Evolutionary conservation across 2,113 vertebrate species (phyloP).

Genomic region (Donacobius atricapilla): DNA sequence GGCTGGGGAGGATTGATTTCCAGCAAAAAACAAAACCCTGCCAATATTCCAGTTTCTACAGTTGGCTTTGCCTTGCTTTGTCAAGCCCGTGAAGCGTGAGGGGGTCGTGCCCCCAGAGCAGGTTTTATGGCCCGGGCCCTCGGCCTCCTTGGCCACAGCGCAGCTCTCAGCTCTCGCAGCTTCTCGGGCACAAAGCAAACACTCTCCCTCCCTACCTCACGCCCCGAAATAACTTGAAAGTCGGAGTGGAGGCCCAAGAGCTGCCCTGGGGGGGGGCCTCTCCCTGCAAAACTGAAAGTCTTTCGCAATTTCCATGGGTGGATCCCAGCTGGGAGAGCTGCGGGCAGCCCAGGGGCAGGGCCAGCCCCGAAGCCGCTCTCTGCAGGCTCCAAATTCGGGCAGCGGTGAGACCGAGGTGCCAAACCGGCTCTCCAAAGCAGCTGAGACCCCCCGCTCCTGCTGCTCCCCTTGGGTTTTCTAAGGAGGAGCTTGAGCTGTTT

Average conservation of each 20-base stretch:
- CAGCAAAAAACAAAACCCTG: background rate
- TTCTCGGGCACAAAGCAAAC: background rate
- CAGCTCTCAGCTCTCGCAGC: background rate
- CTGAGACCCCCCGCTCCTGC: background rate
- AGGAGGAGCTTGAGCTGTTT: accelerated
- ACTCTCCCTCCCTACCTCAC: background rate
- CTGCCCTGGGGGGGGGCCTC: background rate
- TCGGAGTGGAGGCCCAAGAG: background rate
- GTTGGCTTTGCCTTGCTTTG: conserved; percentile 28
- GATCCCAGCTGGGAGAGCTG: background rate
- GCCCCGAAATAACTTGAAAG: background rate
- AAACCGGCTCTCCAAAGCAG: too few relatives aligned
- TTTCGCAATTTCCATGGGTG: background rate
- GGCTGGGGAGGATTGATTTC: background rate
- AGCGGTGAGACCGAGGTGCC: background rate
- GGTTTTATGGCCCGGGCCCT: background rate
- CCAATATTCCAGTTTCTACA: conserved; percentile 4
- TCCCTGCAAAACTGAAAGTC: background rate
- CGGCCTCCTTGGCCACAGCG: background rate
- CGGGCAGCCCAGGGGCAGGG: background rate
- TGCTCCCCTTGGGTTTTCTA: background rate
- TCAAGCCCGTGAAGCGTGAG: background rate
- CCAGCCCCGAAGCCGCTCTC: background rate
- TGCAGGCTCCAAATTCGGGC: too few relatives aligned
- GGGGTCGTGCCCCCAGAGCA: background rate